phyloP scores from a whole-genome alignment of 2,113 vertebrate genomes.

The Mormyrus iriodes region DNA sequence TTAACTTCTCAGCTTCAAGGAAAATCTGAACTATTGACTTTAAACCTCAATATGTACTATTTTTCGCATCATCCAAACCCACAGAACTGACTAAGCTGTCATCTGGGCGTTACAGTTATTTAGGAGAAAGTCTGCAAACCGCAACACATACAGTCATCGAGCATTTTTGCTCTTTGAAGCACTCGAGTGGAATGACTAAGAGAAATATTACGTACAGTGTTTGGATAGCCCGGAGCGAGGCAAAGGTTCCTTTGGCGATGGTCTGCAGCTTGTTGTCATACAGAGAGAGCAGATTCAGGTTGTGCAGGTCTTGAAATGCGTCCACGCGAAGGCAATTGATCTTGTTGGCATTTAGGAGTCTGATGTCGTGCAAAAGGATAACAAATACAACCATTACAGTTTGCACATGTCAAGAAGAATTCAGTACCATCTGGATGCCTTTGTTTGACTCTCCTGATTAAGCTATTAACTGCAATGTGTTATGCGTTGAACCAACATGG shows the following conservation, averaged over 20 bases:
- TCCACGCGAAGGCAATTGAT: constrained; percentile 95
- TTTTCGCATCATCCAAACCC: not conserved
- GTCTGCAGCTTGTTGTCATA: constrained; percentile 99
- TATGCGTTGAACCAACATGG: not conserved
- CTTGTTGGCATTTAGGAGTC: constrained; percentile 97
- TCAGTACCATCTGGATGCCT: not conserved
- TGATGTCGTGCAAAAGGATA: constrained; percentile 46
- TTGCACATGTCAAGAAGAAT: not conserved
- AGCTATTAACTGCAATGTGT: not conserved
- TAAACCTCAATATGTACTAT: not conserved
- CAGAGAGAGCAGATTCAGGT: constrained; percentile 93
- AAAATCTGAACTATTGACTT: not conserved
- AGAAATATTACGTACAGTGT: constrained; percentile 75
- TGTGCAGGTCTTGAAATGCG: constrained; percentile 98
- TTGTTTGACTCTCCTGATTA: not conserved
- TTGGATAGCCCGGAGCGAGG: constrained; percentile 88
- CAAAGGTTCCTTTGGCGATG: constrained; percentile 94
- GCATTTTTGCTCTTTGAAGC: not conserved
- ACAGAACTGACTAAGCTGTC: not conserved
- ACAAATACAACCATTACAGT: not conserved
- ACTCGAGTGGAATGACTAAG: not conserved
- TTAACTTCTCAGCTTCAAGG: not conserved
- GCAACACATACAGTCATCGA: not conserved
- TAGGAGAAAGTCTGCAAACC: not conserved
- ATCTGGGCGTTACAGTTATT: not conserved